A percentile compares a stretch with the other conserved stretches of the same genome.
Evolutionary conservation across 2,888 invertebrate species (phyloP).

Genomic region (Rhagophthalmus giganteus): DNA sequence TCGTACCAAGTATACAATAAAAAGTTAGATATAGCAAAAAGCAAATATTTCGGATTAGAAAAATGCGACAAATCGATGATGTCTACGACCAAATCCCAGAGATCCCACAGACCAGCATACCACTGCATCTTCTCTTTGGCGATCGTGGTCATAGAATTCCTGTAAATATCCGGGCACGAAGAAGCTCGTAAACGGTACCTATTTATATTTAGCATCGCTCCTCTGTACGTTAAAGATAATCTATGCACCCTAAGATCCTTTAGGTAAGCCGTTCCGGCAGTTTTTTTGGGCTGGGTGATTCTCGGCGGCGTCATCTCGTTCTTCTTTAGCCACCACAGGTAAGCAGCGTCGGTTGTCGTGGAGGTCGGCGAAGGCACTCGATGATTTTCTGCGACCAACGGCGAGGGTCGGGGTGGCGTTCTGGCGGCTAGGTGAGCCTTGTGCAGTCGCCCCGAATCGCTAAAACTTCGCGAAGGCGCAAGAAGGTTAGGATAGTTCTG

Average conservation of each 20-base stretch:
- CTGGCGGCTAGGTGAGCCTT: slow-evolving; percentile 50
- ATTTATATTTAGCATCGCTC: slow-evolving; percentile 84
- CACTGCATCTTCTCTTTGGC: slow-evolving; percentile 78
- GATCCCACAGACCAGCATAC: slow-evolving; percentile 75
- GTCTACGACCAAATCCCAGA: slow-evolving; percentile 75
- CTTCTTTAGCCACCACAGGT: slow-evolving; percentile 62
- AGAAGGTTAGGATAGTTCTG: slow-evolving; percentile 76
- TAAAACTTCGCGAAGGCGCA: slow-evolving; percentile 73
- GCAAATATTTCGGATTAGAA: slow-evolving; percentile 69
- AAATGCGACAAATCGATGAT: slow-evolving; percentile 84
- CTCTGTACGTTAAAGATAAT: slow-evolving; percentile 79
- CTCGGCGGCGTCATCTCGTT: slow-evolving; percentile 55
- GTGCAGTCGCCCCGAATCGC: slow-evolving; percentile 63
- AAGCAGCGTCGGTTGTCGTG: slow-evolving; percentile 53
- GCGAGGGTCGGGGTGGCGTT: slow-evolving; percentile 48
- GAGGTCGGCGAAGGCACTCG: slow-evolving; percentile 50
- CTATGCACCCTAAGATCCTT: slow-evolving; percentile 75
- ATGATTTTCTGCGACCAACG: slow-evolving; percentile 52
- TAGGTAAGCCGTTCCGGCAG: slow-evolving; percentile 69
- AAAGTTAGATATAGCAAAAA: slow-evolving; percentile 87
- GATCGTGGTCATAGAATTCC: slow-evolving; percentile 83
- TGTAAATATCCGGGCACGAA: slow-evolving; percentile 88
- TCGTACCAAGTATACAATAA: slow-evolving; percentile 91
- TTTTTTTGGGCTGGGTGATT: slow-evolving; percentile 48
- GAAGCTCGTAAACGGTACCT: slow-evolving; percentile 79